These are phyloP conservation scores for Cygnus olor DNA, from an alignment of 2,797 vertebrate genomes.

Conservation along the genomic window DNA sequence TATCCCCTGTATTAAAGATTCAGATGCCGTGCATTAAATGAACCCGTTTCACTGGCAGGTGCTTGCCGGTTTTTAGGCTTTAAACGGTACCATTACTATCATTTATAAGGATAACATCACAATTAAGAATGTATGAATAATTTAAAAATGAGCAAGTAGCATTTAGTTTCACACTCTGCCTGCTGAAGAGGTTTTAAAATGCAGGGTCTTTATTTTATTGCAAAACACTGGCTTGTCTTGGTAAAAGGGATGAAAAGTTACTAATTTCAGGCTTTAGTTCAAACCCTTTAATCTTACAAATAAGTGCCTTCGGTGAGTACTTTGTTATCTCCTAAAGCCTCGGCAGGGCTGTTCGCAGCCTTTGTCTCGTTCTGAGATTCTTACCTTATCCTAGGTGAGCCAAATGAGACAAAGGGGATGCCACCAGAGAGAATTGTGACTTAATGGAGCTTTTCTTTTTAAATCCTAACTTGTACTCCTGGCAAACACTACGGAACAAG, in stretches of 20 bases:
- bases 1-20: background rate
- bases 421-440: background rate
- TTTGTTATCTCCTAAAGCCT: conserved; percentile 55
- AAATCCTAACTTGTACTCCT: conserved; percentile 30
- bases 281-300: conserved; percentile 70
- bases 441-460: conserved; percentile 49
- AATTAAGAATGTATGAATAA: conserved; percentile 63
- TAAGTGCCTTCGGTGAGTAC: conserved; percentile 23
- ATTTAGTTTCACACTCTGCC: conserved; percentile 8
- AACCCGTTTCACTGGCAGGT: conserved; percentile 38
- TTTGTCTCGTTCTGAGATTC: conserved; percentile 33
- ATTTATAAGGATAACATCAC: conserved; percentile 66
- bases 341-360: background rate
- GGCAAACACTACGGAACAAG: conserved; percentile 10
- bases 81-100: conserved; percentile 57
- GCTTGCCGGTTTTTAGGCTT: conserved; percentile 51
- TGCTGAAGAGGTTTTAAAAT: conserved; percentile 21
- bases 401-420: conserved; percentile 24
- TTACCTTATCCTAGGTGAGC: conserved; percentile 64
- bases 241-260: conserved; percentile 62
- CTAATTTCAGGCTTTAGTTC: conserved; percentile 74
- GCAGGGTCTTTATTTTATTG: conserved; percentile 68
- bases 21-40: conserved; percentile 20
- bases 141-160: conserved; percentile 67
- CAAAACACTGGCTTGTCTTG: conserved; percentile 28